phyloP scores from a whole-genome alignment of 2,113 vertebrate species.

The Nibea albiflora region DNA sequence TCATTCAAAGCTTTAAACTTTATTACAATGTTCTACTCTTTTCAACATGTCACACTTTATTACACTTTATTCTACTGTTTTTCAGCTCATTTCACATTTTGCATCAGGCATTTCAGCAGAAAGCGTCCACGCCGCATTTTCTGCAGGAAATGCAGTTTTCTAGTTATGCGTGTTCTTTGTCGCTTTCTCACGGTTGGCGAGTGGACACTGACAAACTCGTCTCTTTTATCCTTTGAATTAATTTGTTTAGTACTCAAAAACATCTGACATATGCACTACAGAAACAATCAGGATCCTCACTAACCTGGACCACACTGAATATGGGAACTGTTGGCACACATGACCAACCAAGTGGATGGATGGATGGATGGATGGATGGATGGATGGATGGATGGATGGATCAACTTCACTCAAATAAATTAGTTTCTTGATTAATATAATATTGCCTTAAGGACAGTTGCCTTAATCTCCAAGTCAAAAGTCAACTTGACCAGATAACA shows the following conservation, averaged over 20 bases:
- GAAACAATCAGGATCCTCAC: neutral
- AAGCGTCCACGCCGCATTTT: too few species aligned
- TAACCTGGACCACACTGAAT: neutral
- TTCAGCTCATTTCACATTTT: too few species aligned
- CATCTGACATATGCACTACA: neutral
- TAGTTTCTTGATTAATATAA: neutral
- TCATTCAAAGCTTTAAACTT: too few species aligned
- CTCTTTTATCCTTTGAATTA: conserved; percentile 14
- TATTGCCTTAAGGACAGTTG: neutral
- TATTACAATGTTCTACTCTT: too few species aligned
- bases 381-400: too few species aligned
- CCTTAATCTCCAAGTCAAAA: neutral
- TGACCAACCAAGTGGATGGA: neutral
- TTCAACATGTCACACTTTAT: too few species aligned
- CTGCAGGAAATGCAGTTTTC: too few species aligned
- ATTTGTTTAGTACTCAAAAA: conserved; percentile 7
- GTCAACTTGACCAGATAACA: neutral
- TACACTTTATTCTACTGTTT: too few species aligned
- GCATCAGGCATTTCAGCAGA: too few species aligned
- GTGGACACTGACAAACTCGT: neutral
- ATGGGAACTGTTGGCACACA: neutral
- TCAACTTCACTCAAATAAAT: neutral
- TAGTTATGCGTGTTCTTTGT: neutral
- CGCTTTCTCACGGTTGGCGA: neutral
- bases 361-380: too few species aligned